phyloP scores from a whole-genome alignment of 2,113 vertebrate species.

The Fulica atra region DNA sequence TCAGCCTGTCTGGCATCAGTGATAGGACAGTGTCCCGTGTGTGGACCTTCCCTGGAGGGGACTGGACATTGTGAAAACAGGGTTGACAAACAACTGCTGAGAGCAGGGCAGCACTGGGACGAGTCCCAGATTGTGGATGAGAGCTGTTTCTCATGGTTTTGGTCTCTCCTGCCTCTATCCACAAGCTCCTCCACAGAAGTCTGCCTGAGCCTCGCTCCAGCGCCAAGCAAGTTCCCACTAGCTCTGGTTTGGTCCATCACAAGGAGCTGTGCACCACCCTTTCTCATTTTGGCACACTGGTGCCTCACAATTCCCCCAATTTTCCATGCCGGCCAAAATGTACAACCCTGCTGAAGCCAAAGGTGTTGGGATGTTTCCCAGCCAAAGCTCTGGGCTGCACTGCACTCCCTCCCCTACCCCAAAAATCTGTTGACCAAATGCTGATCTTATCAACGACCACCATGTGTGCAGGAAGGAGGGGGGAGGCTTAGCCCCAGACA shows the following conservation, averaged over 20 bases:
- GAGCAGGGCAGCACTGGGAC: neutral
- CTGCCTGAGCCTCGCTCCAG: neutral
- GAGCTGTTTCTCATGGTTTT: neutral
- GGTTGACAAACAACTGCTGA: neutral
- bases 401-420: neutral
- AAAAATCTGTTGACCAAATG: neutral
- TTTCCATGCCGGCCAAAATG: accelerated
- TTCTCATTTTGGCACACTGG: neutral
- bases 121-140: neutral
- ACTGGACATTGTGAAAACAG: accelerated
- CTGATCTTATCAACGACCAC: neutral
- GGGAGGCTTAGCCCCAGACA: neutral
- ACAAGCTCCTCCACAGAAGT: neutral
- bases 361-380: neutral
- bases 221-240: neutral
- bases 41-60: neutral
- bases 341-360: neutral
- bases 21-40: neutral
- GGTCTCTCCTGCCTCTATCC: neutral
- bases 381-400: neutral
- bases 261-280: neutral
- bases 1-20: too few species aligned
- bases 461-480: neutral
- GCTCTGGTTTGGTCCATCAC: neutral
- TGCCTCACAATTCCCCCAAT: neutral